Evolutionary conservation across 2,113 vertebrate species (phyloP).

Genomic region (Paradoxurus hermaphroditus): DNA sequence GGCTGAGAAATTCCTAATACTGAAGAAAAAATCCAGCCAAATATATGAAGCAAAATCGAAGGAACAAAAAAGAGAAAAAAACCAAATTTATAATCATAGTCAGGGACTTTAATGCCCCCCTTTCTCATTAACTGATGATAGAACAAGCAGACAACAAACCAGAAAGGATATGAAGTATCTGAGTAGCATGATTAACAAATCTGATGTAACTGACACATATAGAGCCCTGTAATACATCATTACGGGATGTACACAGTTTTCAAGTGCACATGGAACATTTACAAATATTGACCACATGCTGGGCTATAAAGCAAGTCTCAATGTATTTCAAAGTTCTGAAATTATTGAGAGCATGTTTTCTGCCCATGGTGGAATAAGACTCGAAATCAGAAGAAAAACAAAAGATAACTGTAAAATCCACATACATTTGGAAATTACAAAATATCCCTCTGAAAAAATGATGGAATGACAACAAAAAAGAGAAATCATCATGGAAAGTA

Average conservation of each 20-base stretch:
- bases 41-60: constrained; percentile 25
- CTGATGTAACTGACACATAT: background rate
- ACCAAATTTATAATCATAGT: background rate
- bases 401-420: background rate
- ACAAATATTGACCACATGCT: background rate
- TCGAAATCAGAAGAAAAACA: background rate
- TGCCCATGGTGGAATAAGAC: background rate
- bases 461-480: background rate
- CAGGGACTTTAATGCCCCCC: background rate
- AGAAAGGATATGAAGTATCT: background rate
- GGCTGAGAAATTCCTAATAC: background rate
- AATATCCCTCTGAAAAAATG: background rate
- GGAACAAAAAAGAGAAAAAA: background rate
- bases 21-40: background rate
- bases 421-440: background rate
- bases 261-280: background rate
- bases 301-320: constrained; percentile 20
- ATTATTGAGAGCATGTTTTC: constrained; percentile 1
- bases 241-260: constrained; percentile 6
- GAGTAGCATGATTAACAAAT: background rate
- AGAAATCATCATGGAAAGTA: background rate
- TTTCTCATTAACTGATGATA: background rate
- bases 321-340: constrained; percentile 5
- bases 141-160: background rate
- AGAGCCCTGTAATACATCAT: background rate